Conservation (phyloP, 2,797 vertebrate genomes). For the Decapterus maruadsi region DNA sequence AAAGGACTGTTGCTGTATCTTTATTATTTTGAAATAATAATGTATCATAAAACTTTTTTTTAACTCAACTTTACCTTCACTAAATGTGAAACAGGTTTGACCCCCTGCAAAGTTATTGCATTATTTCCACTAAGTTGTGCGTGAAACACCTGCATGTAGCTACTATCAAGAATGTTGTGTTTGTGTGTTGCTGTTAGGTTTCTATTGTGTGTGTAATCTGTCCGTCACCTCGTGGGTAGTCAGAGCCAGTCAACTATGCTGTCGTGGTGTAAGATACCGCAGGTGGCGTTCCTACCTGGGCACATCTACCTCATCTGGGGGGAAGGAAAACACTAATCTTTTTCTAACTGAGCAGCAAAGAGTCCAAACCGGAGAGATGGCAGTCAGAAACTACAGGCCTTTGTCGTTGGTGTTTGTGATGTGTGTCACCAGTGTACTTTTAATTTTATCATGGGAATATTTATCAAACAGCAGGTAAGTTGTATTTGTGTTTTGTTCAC, state of each 20-base stretch:
- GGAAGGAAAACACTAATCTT: not conserved
- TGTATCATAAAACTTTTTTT: slow-evolving; percentile 5
- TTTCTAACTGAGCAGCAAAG: not conserved
- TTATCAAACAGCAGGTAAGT: slow-evolving; percentile 47
- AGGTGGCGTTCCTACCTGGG: accelerated
- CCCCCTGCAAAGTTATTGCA: no score
- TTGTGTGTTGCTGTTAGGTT: not conserved
- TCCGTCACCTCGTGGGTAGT: no score
- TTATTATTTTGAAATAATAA: slow-evolving; percentile 27
- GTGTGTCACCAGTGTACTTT: not conserved
- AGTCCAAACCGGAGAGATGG: slow-evolving; percentile 27
- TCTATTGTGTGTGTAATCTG: no score
- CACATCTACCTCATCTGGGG: no score
- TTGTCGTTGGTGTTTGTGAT: slow-evolving; percentile 25
- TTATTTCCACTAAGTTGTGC: slow-evolving; percentile 15
- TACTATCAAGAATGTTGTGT: not conserved
- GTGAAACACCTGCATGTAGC: slow-evolving; percentile 42
- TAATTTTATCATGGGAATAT: slow-evolving; percentile 16
- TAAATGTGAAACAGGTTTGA: not conserved
- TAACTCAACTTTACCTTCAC: not conserved
- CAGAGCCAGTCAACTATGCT: no score
- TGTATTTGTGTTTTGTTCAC: not conserved
- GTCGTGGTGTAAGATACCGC: no score
- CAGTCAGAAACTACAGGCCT: not conserved
- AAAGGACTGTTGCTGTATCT: not conserved